Base-by-base conservation (phyloP, 2,113 vertebrate species). In the Pongo abelii region DNA sequence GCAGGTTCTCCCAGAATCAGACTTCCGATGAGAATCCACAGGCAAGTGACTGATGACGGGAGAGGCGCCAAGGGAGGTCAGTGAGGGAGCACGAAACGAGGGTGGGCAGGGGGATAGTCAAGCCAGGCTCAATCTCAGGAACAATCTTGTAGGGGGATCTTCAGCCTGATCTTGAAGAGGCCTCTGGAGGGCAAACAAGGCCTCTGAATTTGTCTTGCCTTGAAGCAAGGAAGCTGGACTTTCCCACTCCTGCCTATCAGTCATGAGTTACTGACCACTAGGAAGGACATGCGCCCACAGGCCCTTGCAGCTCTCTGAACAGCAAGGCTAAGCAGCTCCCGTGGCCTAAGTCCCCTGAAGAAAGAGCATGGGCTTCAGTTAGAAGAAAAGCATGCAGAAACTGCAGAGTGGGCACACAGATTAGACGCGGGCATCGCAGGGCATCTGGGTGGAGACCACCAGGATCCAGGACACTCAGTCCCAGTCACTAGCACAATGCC, bases 171-270 rank as follows among this genome's bases (percentile, higher is more conserved):
- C 8, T 6, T 4, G 1, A 25, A 35, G 18, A 74, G 30, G 40
- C 18, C 35, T 91, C 11, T 67, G 35, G 38, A 78, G n/a, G 5
- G 27, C 23, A 8, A 81, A 23, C 0, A 2, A 88, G 27, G 1
- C 4, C 50, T 84, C 38, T 4, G 38, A 90, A 38, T 57, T 25
- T 32, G 1, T 48, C 32, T 35, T 46, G 7, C 25, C 3, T 79
- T 32, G 77, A 77, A 83, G 52, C 25, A 43, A n/a, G 4, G 14
- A 14, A 91, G 25, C 38, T 38, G 13, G 72, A 32, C 25, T 35
- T 32, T 22, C 13, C 23, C 4, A 18, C 0, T 1, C 18, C 4
- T 46, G 46, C 9, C 35, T 57, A 10, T 2, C 6, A 32, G 12
- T 11, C 2, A 1, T 12, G 9, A 5, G 17, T 35, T 46, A 61